These are phyloP conservation scores for Mesocentrotus franciscanus DNA, from an alignment of 53 echinoderm and acorn worm species.

Conservation along the genomic window DNA sequence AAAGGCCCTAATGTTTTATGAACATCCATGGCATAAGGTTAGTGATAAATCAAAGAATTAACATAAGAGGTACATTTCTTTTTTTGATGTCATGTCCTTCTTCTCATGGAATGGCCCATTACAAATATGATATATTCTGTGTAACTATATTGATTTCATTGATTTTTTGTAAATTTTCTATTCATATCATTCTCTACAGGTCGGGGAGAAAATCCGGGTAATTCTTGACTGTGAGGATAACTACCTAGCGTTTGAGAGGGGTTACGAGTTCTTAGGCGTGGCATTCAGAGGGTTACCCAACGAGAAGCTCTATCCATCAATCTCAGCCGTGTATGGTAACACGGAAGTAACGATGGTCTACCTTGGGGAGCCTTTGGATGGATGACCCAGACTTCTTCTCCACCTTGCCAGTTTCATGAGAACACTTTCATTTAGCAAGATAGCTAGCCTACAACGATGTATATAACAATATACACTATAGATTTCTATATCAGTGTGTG, in stretches of 20 bases:
- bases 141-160: background rate
- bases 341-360: slow-evolving; percentile 99
- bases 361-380: slow-evolving; percentile 95
- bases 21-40: no score
- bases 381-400: slow-evolving; percentile 76
- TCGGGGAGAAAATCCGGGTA: slow-evolving; percentile 97
- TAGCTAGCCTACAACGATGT: slow-evolving; percentile 31
- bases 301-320: slow-evolving; percentile 94
- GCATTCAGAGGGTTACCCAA: slow-evolving; percentile 99
- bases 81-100: no score
- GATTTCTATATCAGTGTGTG: slow-evolving; percentile 62
- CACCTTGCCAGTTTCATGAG: slow-evolving; percentile 9
- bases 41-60: no score
- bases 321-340: slow-evolving; percentile 99
- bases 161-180: background rate
- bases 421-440: slow-evolving; percentile 4
- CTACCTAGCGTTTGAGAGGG: slow-evolving; percentile 96
- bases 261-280: slow-evolving; percentile 96
- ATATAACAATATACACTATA: slow-evolving; percentile 55
- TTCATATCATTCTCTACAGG: slow-evolving; percentile 66
- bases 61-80: no score
- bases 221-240: slow-evolving; percentile 99
- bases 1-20: no score
- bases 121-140: background rate
- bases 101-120: no score